These are phyloP conservation scores for Anableps anableps DNA, from an alignment of 2,797 vertebrate genomes.

Conservation along the genomic window DNA sequence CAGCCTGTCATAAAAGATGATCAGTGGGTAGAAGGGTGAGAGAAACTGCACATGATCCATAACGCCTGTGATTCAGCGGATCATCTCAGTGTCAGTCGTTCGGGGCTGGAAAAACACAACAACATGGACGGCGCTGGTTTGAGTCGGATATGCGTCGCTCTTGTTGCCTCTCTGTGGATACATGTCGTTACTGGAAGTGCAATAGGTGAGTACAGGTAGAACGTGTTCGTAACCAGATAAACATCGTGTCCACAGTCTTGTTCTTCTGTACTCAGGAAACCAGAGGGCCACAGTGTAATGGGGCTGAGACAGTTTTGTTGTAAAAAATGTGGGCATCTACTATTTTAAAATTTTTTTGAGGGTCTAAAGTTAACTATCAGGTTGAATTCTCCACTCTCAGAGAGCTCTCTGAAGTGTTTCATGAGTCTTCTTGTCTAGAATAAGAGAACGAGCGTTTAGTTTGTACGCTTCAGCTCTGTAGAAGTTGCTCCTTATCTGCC, in stretches of 20 bases:
- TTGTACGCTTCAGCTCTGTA: background rate
- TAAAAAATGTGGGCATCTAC: background rate
- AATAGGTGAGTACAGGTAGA: conserved; percentile 50
- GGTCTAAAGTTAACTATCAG: background rate
- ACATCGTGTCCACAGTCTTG: background rate
- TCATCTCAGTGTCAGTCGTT: conserved; percentile 22
- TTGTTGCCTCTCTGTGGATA: conserved; percentile 14
- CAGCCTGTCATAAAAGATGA: conserved; percentile 47
- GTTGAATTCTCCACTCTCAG: background rate
- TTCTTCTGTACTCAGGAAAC: background rate
- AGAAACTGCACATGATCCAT: background rate
- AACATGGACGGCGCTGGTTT: conserved; percentile 21
- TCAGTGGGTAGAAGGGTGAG: conserved; percentile 5
- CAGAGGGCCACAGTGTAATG: too few species aligned
- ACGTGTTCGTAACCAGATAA: background rate
- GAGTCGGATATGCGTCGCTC: background rate
- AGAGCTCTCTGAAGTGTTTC: background rate
- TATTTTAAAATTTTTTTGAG: background rate
- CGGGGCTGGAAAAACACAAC: background rate
- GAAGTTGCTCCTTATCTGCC: background rate
- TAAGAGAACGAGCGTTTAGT: background rate
- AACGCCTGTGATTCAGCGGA: conserved; percentile 1
- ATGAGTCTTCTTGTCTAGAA: background rate
- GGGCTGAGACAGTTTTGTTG: background rate
- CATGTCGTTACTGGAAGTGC: conserved; percentile 27